Evolutionary conservation across 2,888 invertebrate genomes (phyloP).

Genomic region (Eurytoma adleriae): DNA sequence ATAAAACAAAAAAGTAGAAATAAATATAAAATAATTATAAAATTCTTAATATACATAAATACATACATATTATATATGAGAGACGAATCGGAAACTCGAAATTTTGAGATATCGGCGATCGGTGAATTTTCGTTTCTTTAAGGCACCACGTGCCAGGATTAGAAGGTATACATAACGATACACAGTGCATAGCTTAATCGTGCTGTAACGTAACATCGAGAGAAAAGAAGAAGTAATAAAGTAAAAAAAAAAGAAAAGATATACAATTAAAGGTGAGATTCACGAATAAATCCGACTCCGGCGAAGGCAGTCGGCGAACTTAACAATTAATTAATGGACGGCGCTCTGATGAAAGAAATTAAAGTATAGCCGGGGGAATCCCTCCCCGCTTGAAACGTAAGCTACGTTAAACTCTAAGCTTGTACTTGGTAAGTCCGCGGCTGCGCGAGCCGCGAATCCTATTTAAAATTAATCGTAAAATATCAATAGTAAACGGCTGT

Average conservation of each 20-base stretch:
- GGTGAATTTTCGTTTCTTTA: conserved; percentile 52
- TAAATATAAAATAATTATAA: too few species aligned
- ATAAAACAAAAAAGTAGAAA: too few species aligned
- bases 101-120: conserved; percentile 25
- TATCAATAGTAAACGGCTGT: background rate
- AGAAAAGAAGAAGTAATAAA: conserved; percentile 34
- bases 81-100: background rate
- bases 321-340: conserved; percentile 71
- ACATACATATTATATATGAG: background rate
- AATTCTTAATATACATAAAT: too few species aligned
- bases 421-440: conserved; percentile 60
- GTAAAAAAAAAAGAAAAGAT: conserved; percentile 55
- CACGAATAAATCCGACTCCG: conserved; percentile 33
- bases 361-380: background rate
- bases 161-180: conserved; percentile 49
- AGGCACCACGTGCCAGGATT: conserved; percentile 71
- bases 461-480: background rate
- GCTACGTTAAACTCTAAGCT: conserved; percentile 55
- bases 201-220: conserved; percentile 23
- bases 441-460: conserved; percentile 6
- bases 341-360: conserved; percentile 62
- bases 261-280: conserved; percentile 53
- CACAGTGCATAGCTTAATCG: conserved; percentile 29
- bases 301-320: conserved; percentile 56
- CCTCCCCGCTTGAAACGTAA: too few species aligned